A percentile compares a stretch with the other conserved stretches of the same genome.
phyloP scores from a whole-genome alignment of 1,140 invertebrate species.

The Drosophila melanica region DNA sequence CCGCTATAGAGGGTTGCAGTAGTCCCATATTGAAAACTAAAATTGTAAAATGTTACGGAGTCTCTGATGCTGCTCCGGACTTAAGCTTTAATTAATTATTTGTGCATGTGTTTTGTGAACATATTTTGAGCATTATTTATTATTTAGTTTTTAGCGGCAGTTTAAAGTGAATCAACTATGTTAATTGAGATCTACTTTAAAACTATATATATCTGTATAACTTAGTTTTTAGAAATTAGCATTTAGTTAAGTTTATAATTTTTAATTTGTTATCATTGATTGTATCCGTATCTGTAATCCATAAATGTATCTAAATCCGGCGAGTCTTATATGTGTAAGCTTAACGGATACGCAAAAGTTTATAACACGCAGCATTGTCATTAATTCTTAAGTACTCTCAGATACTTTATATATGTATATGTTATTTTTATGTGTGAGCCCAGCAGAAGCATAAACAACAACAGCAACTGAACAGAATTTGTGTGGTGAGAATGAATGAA shows the following conservation, averaged over 20 bases:
- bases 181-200: conserved; percentile 36
- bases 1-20: conserved; percentile 12
- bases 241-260: conserved; percentile 41
- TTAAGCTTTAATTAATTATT: conserved; percentile 69
- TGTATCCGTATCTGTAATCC: conserved; percentile 29
- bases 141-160: conserved; percentile 72
- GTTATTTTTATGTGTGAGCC: conserved; percentile 50
- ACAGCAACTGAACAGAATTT: conserved; percentile 35
- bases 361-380: conserved; percentile 77
- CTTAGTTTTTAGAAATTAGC: conserved; percentile 44
- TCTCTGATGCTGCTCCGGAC: conserved; percentile 8
- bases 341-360: conserved; percentile 47
- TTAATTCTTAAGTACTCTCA: conserved; percentile 69
- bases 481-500: conserved; percentile 18
- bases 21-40: background rate
- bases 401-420: conserved; percentile 51
- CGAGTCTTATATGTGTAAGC: conserved; percentile 64
- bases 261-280: conserved; percentile 53
- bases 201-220: background rate
- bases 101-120: conserved; percentile 45
- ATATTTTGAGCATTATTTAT: conserved; percentile 67
- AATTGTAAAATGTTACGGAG: conserved; percentile 29
- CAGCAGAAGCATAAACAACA: conserved; percentile 12
- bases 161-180: conserved; percentile 21
- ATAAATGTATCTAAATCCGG: conserved; percentile 59